phyloP scores from a whole-genome alignment of 2,113 vertebrate species.

The Malaclemys terrapin region DNA sequence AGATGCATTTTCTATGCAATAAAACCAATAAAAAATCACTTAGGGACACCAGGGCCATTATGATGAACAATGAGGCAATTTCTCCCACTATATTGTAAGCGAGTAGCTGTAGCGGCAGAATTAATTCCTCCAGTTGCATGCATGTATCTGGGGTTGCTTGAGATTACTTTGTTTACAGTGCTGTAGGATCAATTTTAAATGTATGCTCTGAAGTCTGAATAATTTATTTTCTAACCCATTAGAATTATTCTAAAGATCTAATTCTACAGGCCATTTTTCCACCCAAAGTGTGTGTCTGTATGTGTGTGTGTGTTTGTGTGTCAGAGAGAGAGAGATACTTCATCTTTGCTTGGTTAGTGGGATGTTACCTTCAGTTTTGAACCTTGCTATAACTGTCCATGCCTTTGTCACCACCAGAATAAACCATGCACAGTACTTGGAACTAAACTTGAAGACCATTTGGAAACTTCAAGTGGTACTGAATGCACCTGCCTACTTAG shows the following conservation, averaged over 20 bases:
- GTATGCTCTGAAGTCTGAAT: conserved; percentile 50
- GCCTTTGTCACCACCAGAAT: background rate
- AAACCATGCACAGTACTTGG: background rate
- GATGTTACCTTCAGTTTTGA: background rate
- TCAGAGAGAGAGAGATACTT: accelerated
- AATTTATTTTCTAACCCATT: conserved; percentile 69
- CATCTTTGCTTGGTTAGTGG: background rate
- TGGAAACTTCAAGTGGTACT: background rate
- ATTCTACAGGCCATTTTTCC: conserved; percentile 2
- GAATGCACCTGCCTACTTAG: background rate
- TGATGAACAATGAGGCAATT: conserved; percentile 58
- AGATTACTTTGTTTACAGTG: conserved; percentile 60
- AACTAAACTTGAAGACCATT: background rate
- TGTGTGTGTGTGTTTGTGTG: background rate
- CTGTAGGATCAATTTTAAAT: conserved; percentile 62
- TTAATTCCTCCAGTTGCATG: conserved; percentile 36
- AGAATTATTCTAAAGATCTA: conserved; percentile 53
- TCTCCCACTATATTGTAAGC: conserved; percentile 34
- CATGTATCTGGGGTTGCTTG: conserved; percentile 33
- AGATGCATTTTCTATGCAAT: conserved; percentile 45
- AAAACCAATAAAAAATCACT: conserved; percentile 31
- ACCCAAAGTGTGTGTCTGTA: background rate
- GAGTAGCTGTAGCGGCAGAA: conserved; percentile 21
- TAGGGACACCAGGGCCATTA: conserved; percentile 23
- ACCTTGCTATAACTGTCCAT: background rate